Evolutionary conservation across 2,888 invertebrate genomes (phyloP), one percentile per base, ranked within the genome.

Genomic region (Crocallis elinguaria): DNA sequence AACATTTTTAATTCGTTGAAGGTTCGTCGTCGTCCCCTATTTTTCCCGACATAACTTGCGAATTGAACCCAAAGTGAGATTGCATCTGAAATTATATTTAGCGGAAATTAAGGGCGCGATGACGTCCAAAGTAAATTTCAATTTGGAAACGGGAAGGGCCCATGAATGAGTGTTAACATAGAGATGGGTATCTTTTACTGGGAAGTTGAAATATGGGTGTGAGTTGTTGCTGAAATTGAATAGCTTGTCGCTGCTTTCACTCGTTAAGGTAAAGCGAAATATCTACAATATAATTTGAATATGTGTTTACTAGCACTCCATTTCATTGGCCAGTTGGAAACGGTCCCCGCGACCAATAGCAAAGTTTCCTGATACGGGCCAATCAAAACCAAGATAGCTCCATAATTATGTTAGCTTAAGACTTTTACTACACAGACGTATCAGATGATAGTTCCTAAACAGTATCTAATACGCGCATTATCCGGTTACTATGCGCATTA

Each of bases 51-150:
- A 64, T 67, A 72, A 63, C 75, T 74, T 60, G 52, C 60, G 70
- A 82, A 81, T 81, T 81, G 81, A 84, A 82, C 79, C 77, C 77
- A 74, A 76, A 73, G 75, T 75, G 77, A 83, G 84, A 88, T 87
- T 85, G 82, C 81, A 85, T 88, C 82, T 80, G 67, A 80, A 86
- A 88, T 86, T 83, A 84, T 84, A 84, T 84, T 86, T 79, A 79
- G 79, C 82, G 86, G 83, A 88, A 88, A 86, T 88, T 86, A 88
- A 86, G 81, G 80, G 81, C 73, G 71, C 75, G 79, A 73, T 81
- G 79, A 75, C 78, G 81, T 78, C 75, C 78, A 77, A 85, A 84
- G 86, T 86, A 82, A 84, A 86, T 86, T 88, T 83, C 82, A 84
- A 85, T 87, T 87, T 83, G 75, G 14, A 78, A 79, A 77, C 77